Percentiles rank a stretch among this genome's conserved stretches.
Evolutionary conservation across 2,113 vertebrate species (phyloP).

Genomic region (Archilochus colubris): DNA sequence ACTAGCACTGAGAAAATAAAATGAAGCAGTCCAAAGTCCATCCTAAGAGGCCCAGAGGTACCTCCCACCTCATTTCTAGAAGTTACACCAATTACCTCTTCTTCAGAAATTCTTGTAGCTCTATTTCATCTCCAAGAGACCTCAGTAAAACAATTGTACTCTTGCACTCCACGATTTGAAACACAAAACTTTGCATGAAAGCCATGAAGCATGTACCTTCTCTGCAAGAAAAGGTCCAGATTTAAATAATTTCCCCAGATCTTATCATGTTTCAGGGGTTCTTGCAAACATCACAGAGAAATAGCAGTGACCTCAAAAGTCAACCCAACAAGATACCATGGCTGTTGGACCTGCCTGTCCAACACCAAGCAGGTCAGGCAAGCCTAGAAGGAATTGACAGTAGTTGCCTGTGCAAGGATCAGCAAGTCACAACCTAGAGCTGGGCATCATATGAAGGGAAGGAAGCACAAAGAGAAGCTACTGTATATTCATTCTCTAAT

Average conservation of each 20-base stretch:
- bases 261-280: neutral
- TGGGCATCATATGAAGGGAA: neutral
- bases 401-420: neutral
- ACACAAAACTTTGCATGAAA: neutral
- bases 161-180: neutral
- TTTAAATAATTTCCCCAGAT: neutral
- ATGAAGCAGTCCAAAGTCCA: neutral
- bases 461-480: neutral
- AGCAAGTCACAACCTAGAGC: neutral
- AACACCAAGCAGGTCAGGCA: neutral
- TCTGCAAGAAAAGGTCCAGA: neutral
- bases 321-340: neutral
- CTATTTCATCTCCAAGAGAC: neutral
- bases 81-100: neutral
- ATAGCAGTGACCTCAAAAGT: neutral
- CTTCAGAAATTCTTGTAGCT: neutral
- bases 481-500: neutral
- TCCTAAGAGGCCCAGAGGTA: neutral
- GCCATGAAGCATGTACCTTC: neutral
- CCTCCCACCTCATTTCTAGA: neutral
- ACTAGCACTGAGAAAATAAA: neutral
- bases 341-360: neutral
- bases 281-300: neutral
- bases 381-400: neutral
- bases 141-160: neutral